Evolutionary conservation across 1,140 invertebrate genomes (phyloP), one percentile per base, ranked within the genome.

Genomic region (Drosophila willistoni): DNA sequence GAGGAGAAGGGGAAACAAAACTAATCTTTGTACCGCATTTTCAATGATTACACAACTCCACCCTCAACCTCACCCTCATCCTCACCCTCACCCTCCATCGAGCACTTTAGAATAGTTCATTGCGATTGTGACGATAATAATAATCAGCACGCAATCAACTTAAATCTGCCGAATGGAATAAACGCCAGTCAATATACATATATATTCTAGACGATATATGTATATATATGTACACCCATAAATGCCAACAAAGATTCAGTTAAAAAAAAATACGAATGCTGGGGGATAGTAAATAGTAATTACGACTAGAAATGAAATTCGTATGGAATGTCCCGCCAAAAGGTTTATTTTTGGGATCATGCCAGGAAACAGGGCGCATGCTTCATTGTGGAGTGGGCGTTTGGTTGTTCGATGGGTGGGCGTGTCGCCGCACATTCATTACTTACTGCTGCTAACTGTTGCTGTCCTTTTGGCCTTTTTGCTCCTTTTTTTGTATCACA

Each of bases 111-210:
- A 51, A 22, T 51, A 51, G 44, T 51, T 51, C 10, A 5, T 19
- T 19, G 1, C 44, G 44, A 51, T 51, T 22, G 9, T 51, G 29
- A 22, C 44, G 44, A 51, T 51, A 51, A 51, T 51, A 51, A 22
- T 51, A 51, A 51, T 51, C 44, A 51, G 44, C 44, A 51, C 17
- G 44, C 44, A 51, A 51, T 51, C 44, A 22, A 14, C 44, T 19
- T 19, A 51, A 51, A 51, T 51, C 44, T 51, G 2, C 44, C 19
- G n/a, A 51, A 51, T 51, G 17, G 44, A 22, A 25, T 25, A 25
- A 25, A 36, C 44, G 9, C 9, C 17, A 51, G 19, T 12, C 44
- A 17, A 12, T 22, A 51, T 10, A 19, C 2, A 12, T 22, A 51
- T 10, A 19, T 7, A 47, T 14, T 29, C 29, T 29, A 29, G 29